These are phyloP conservation scores for Brachionus calyciflorus DNA, from an alignment of 1,140 invertebrate species.

Conservation along the genomic window DNA sequence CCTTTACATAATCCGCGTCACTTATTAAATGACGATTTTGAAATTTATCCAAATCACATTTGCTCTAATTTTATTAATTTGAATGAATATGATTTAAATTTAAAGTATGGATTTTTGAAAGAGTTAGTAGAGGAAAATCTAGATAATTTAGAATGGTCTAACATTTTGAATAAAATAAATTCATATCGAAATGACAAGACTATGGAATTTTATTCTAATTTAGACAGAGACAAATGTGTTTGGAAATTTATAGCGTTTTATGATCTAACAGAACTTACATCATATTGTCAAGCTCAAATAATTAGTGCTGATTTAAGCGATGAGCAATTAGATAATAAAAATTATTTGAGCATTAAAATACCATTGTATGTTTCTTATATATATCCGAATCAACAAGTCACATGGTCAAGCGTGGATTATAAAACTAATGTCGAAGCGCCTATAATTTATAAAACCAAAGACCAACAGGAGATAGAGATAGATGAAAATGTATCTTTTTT, in stretches of 20 bases:
- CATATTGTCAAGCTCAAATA: conserved; percentile 59
- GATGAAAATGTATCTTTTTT: conserved; percentile 56
- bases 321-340: conserved; percentile 57
- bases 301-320: conserved; percentile 60
- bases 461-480: conserved; percentile 52
- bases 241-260: conserved; percentile 64
- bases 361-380: conserved; percentile 63
- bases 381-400: conserved; percentile 57
- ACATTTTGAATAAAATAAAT: background rate
- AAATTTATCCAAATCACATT: conserved; percentile 59
- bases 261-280: conserved; percentile 62
- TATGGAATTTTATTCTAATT: conserved; percentile 60
- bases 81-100: conserved; percentile 49
- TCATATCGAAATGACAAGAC: conserved; percentile 54
- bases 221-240: conserved; percentile 60
- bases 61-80: conserved; percentile 62
- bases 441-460: conserved; percentile 61
- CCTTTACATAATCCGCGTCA: conserved; percentile 61
- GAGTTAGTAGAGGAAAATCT: background rate
- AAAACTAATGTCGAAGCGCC: conserved; percentile 62
- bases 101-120: conserved; percentile 56
- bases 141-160: background rate
- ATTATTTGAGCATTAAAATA: conserved; percentile 60
- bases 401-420: conserved; percentile 62
- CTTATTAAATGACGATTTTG: conserved; percentile 57